Conservation (phyloP, 2,888 invertebrate species). For the Callinectes sapidus region DNA sequence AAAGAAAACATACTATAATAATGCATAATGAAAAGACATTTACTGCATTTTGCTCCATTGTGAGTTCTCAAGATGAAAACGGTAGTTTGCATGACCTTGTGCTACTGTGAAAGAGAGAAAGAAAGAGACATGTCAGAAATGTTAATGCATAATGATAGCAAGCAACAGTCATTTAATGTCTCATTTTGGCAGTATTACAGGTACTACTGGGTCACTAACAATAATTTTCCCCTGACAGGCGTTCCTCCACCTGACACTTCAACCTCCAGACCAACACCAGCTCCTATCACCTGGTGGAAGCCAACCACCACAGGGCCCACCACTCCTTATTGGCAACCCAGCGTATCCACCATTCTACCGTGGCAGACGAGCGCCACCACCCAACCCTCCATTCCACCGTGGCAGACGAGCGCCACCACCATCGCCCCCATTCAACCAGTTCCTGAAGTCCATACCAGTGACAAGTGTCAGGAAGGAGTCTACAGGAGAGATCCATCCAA, state of each 20-base stretch:
- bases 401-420: neutral
- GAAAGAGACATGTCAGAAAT: neutral
- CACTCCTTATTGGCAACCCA: slow-evolving; percentile 2
- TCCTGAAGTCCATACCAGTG: neutral
- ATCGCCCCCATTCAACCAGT: neutral
- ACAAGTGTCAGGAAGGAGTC: neutral
- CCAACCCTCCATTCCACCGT: neutral
- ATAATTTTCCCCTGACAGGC: neutral
- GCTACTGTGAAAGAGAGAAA: neutral
- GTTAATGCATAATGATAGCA: neutral
- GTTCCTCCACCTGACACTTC: neutral
- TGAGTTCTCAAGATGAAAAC: neutral
- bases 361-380: slow-evolving; percentile 13
- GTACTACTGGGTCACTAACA: neutral
- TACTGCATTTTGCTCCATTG: neutral
- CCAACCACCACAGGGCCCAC: neutral
- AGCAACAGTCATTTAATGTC: neutral
- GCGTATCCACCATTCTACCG: neutral
- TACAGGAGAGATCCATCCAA: neutral
- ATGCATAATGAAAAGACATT: neutral
- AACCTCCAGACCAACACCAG: neutral
- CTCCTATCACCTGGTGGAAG: slow-evolving; percentile 15
- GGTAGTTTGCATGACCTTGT: neutral
- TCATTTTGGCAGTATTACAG: neutral
- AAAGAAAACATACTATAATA: too few species aligned